These are phyloP conservation scores for Sphaerophoria rueppellii DNA, from an alignment of 2,888 invertebrate species.

Conservation along the genomic window DNA sequence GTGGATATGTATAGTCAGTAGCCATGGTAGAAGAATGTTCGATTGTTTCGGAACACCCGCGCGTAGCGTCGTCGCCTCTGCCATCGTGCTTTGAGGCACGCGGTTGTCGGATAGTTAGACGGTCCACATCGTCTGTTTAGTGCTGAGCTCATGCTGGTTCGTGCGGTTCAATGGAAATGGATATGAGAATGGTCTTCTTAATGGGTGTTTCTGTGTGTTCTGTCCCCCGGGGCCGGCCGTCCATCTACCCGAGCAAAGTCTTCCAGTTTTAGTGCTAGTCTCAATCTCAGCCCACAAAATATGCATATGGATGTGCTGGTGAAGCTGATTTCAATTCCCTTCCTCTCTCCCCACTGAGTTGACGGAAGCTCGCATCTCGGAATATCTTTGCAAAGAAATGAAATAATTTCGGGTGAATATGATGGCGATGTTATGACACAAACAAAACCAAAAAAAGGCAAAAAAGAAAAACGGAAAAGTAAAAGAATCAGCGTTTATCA, in stretches of 20 bases:
- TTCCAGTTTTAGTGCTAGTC: background rate
- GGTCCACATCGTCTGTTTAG: background rate
- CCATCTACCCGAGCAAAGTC: too few relatives aligned
- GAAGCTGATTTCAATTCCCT: slow-evolving; percentile 21
- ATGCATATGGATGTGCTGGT: slow-evolving; percentile 59
- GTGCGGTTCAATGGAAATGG: slow-evolving; percentile 63
- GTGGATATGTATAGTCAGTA: slow-evolving; percentile 24
- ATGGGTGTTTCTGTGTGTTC: slow-evolving; percentile 42
- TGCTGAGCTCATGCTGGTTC: slow-evolving; percentile 31
- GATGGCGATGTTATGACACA: slow-evolving; percentile 26
- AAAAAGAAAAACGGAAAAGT: background rate
- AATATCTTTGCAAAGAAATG: slow-evolving; percentile 71
- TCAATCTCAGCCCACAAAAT: slow-evolving; percentile 40
- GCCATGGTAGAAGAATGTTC: slow-evolving; percentile 43
- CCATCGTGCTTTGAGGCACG: background rate
- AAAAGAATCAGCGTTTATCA: slow-evolving; percentile 39
- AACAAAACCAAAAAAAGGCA: background rate
- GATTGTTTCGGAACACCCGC: slow-evolving; percentile 46
- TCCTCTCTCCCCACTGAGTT: slow-evolving; percentile 24
- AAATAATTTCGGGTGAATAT: slow-evolving; percentile 65
- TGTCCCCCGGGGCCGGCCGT: background rate
- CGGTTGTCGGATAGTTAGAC: background rate
- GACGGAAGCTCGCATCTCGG: slow-evolving; percentile 23
- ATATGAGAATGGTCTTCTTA: slow-evolving; percentile 55
- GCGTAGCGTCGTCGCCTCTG: background rate